Conservation (phyloP, 2,888 invertebrate genomes). For the Athripsodes cinereus region DNA sequence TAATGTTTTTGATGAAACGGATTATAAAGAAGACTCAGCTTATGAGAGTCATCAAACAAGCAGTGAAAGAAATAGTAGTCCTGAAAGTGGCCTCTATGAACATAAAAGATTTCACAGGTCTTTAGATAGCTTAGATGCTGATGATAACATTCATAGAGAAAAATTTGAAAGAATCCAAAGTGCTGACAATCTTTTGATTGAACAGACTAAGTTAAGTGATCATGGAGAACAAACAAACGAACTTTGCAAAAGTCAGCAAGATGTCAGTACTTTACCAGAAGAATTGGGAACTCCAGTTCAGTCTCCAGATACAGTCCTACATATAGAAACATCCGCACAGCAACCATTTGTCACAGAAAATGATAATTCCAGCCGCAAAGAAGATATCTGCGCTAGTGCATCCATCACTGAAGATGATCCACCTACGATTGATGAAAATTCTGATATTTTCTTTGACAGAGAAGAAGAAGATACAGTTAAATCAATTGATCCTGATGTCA, state of each 20-base stretch:
- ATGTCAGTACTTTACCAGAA: too few species aligned
- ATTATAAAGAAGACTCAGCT: constrained; percentile 47
- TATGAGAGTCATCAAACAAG: constrained; percentile 41
- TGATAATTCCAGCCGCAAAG: constrained; percentile 43
- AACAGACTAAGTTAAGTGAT: neutral
- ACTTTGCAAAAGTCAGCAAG: constrained; percentile 37
- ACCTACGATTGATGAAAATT: constrained; percentile 37
- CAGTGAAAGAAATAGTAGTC: constrained; percentile 22
- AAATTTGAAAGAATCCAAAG: constrained; percentile 61
- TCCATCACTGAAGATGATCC: constrained; percentile 23
- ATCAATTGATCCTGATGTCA: constrained; percentile 50
- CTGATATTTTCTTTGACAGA: constrained; percentile 49
- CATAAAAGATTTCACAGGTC: constrained; percentile 51
- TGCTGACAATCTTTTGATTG: constrained; percentile 49
- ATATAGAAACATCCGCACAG: constrained; percentile 14
- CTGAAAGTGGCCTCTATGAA: constrained; percentile 21
- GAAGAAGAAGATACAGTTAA: constrained; percentile 49
- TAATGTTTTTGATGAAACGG: constrained; percentile 45
- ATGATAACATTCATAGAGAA: constrained; percentile 43
- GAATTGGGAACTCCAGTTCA: constrained; percentile 13
- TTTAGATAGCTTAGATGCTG: constrained; percentile 58
- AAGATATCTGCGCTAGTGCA: constrained; percentile 44
- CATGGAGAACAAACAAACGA: constrained; percentile 69
- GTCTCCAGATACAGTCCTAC: constrained; percentile 21
- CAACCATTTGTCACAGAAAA: constrained; percentile 28